Conservation (phyloP, 1,140 invertebrate genomes). For the Zaprionus nigranus region DNA sequence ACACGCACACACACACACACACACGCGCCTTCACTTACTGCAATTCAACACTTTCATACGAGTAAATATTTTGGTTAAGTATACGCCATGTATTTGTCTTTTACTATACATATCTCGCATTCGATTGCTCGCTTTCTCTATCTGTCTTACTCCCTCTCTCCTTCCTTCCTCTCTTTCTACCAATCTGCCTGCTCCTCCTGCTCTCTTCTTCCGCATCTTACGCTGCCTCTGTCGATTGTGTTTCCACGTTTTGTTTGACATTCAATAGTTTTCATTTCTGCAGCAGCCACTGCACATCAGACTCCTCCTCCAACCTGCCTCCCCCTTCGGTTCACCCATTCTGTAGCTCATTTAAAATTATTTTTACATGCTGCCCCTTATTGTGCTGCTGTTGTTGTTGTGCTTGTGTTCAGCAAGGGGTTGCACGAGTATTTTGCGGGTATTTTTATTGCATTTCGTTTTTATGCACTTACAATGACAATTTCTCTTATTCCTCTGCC, state of each 20-base stretch:
- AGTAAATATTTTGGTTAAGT: conserved; percentile 79
- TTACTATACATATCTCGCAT: conserved; percentile 1
- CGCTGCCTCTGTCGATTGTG: conserved; percentile 52
- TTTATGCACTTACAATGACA: conserved; percentile 79
- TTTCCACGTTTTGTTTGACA: conserved; percentile 77
- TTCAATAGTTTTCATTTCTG: conserved; percentile 79
- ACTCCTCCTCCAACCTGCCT: conserved; percentile 1
- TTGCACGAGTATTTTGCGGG: conserved; percentile 63
- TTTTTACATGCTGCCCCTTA: conserved; percentile 68
- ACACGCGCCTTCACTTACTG: conserved; percentile 18
- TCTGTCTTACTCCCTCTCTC: background rate
- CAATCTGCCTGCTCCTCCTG: background rate
- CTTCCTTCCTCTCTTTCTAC: conserved; percentile 10
- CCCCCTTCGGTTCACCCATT: background rate
- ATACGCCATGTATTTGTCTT: conserved; percentile 57
- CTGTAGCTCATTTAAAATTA: conserved; percentile 72
- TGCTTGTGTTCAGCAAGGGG: conserved; percentile 36
- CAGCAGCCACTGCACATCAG: conserved; percentile 28
- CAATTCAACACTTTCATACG: conserved; percentile 45
- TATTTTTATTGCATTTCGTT: conserved; percentile 81
- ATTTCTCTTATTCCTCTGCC: conserved; percentile 32
- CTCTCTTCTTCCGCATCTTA: background rate
- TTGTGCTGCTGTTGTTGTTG: conserved; percentile 28
- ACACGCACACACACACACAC: conserved; percentile 11
- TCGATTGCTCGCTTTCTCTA: conserved; percentile 8